phyloP scores from a whole-genome alignment of 2,113 vertebrate species.

The Xyrauchen texanus region DNA sequence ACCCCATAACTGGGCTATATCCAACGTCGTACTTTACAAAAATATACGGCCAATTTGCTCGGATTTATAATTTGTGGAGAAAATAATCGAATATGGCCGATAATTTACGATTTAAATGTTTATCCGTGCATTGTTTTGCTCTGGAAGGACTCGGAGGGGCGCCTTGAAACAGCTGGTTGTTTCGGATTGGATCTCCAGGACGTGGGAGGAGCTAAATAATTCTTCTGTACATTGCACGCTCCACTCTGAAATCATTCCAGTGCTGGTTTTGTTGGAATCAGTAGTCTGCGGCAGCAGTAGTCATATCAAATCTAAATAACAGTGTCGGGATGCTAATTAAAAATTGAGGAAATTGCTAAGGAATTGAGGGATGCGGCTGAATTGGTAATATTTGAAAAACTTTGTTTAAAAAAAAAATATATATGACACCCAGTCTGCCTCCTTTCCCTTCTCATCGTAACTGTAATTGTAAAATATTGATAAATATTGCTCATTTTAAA shows the following conservation, averaged over 20 bases:
- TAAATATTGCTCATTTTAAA: no score
- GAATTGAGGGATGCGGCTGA: not conserved
- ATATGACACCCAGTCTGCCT: no score
- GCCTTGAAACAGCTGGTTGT: constrained; percentile 81
- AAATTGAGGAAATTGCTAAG: constrained; percentile 4
- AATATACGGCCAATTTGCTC: constrained; percentile 19
- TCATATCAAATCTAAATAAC: constrained; percentile 15
- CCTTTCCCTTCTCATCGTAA: no score
- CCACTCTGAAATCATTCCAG: constrained; percentile 71
- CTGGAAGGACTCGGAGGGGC: constrained; percentile 68
- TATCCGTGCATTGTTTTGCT: constrained; percentile 77
- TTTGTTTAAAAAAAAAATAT: no score
- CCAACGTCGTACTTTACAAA: constrained; percentile 35
- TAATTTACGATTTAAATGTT: constrained; percentile 16
- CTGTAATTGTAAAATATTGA: no score
- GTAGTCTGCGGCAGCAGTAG: not conserved
- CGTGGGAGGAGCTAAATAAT: constrained; percentile 75
- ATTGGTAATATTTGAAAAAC: no score
- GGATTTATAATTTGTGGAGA: not conserved
- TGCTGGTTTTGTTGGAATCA: constrained; percentile 48
- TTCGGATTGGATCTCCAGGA: constrained; percentile 75
- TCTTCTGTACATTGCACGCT: constrained; percentile 62
- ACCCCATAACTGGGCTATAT: constrained; percentile 64
- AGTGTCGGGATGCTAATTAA: constrained; percentile 15
- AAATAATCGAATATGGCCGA: not conserved